Evolutionary conservation across 2,888 invertebrate species (phyloP).

Genomic region (Lycophotia porphyrea): DNA sequence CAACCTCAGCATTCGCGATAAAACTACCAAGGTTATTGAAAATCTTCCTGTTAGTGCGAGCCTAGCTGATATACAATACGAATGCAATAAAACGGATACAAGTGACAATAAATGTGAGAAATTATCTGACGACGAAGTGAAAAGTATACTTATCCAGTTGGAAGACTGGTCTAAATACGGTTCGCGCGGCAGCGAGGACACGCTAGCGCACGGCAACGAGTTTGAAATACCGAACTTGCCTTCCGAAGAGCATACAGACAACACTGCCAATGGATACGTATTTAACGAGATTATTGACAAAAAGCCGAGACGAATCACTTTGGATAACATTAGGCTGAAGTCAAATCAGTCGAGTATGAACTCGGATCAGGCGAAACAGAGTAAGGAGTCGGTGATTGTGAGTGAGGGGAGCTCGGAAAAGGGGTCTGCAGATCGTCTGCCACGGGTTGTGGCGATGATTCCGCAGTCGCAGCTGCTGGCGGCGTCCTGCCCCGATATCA

Average conservation of each 20-base stretch:
- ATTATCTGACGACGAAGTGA: slow-evolving; percentile 86
- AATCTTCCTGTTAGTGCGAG: slow-evolving; percentile 82
- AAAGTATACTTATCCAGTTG: slow-evolving; percentile 86
- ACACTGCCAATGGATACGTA: slow-evolving; percentile 75
- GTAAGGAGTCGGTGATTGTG: slow-evolving; percentile 74
- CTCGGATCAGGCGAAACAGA: slow-evolving; percentile 71
- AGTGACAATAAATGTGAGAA: slow-evolving; percentile 78
- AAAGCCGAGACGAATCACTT: slow-evolving; percentile 87
- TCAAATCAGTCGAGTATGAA: slow-evolving; percentile 78
- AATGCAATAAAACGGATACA: slow-evolving; percentile 81
- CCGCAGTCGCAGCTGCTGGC: slow-evolving; percentile 58
- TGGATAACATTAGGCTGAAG: slow-evolving; percentile 84
- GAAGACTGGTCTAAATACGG: slow-evolving; percentile 89
- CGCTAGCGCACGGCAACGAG: slow-evolving; percentile 86
- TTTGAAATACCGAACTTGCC: slow-evolving; percentile 86
- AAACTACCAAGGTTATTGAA: slow-evolving; percentile 71
- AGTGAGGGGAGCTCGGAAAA: slow-evolving; percentile 76
- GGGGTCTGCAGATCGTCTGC: slow-evolving; percentile 64
- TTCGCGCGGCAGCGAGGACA: slow-evolving; percentile 86
- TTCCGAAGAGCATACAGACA: slow-evolving; percentile 82
- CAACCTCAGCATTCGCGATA: slow-evolving; percentile 81
- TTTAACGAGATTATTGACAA: slow-evolving; percentile 89
- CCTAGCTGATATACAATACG: slow-evolving; percentile 84
- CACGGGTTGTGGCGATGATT: slow-evolving; percentile 70
- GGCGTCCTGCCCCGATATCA: slow-evolving; percentile 82